phyloP scores from a whole-genome alignment of 1,140 invertebrate genomes.

The Drosophila tropicalis region DNA sequence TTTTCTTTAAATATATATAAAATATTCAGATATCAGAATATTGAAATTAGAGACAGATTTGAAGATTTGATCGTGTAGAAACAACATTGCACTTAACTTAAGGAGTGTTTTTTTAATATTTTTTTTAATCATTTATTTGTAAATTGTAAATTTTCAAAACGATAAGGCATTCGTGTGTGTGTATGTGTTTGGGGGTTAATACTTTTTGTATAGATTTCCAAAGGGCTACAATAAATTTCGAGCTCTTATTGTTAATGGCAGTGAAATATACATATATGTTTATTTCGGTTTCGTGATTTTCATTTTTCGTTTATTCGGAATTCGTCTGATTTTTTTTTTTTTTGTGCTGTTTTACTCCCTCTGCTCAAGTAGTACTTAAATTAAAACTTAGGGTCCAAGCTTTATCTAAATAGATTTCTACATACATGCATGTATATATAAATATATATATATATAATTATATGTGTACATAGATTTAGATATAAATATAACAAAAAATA shows the following conservation, averaged over 20 bases:
- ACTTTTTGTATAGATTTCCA: not conserved
- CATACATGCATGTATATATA: not conserved
- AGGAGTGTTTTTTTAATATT: not conserved
- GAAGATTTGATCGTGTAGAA: not conserved
- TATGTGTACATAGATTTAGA: constrained; percentile 37
- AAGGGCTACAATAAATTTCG: not conserved
- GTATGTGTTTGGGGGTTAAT: not conserved
- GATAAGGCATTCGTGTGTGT: not conserved
- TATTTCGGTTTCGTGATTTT: too few relatives aligned
- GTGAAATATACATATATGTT: too few relatives aligned
- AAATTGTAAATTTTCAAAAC: too few relatives aligned
- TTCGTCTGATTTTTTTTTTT: not conserved
- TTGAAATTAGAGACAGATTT: not conserved
- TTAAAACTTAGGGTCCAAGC: not conserved
- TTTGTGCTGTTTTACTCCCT: not conserved
- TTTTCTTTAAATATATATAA: too few relatives aligned
- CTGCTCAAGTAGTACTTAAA: not conserved
- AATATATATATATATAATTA: not conserved
- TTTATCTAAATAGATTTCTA: not conserved
- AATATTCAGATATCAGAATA: not conserved
- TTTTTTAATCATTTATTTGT: too few relatives aligned
- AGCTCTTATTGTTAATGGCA: not conserved
- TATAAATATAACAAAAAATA: constrained; percentile 19
- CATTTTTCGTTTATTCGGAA: not conserved
- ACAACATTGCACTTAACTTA: constrained; percentile 1